Conservation (phyloP, 2,113 vertebrate genomes). For the Helogale parvula region DNA sequence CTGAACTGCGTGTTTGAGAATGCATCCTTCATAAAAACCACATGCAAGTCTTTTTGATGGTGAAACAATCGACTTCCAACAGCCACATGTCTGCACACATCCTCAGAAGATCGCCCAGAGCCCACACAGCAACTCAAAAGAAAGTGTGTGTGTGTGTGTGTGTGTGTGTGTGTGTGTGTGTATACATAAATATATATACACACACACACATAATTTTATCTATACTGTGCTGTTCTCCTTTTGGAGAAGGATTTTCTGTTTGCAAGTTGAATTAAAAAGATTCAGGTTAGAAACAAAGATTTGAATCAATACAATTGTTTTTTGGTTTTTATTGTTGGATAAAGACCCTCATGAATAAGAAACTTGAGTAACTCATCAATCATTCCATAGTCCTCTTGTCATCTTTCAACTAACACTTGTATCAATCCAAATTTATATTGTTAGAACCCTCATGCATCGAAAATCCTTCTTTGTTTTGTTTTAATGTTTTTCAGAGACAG, state of each 20-base stretch:
- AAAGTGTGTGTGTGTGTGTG: not conserved
- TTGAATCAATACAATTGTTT: constrained; percentile 21
- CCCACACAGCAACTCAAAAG: constrained; percentile 79
- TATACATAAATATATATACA: too few species aligned
- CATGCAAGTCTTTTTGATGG: constrained; percentile 82
- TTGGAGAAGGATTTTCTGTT: not conserved
- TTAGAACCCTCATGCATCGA: not conserved
- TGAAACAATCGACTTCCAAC: constrained; percentile 77
- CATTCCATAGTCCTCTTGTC: not conserved
- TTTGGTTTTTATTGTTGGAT: not conserved
- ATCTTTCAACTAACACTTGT: not conserved
- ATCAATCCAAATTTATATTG: not conserved
- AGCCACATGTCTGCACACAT: constrained; percentile 79
- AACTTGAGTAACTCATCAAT: constrained; percentile 1
- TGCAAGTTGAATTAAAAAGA: constrained; percentile 28
- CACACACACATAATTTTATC: too few species aligned
- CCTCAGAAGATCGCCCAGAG: constrained; percentile 74
- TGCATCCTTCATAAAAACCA: constrained; percentile 83
- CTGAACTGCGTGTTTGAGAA: constrained; percentile 80
- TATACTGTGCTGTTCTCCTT: not conserved
- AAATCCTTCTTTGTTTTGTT: not conserved
- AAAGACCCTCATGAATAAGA: not conserved
- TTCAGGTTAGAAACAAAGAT: constrained; percentile 26
- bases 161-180: too few species aligned
- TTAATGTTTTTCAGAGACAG: too few species aligned